Evolutionary conservation across 2,113 vertebrate genomes (phyloP), one percentile per base, ranked within the genome.

Genomic region (Oreochromis niloticus): DNA sequence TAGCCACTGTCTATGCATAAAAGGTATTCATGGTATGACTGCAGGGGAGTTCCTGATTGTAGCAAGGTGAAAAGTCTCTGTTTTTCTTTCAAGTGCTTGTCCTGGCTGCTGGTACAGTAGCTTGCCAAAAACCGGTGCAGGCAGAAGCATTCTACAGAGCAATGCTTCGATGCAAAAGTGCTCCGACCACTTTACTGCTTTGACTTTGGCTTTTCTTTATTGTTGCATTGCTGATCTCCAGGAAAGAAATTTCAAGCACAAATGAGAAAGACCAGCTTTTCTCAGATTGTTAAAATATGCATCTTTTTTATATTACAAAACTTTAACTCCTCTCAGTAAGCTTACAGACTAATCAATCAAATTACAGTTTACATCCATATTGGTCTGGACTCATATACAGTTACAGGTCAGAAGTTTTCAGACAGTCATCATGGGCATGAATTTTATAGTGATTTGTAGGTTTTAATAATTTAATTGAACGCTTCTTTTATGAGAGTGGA

Each of bases 21-120:
- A 80, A 93, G 88, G 85, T 90, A 92, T 94, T 85, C 57, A 1
- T 61, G 88, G 85, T 66, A 92, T 93, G 89, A 85, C 61, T 82
- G 50, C 1, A 24, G n/a, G 43, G 8, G 81, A 59, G 8, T 83
- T 83, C 32, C 79, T 41, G 27, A 41, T 46, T 27, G 59, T 56
- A n/a, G 22, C 61, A 80, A 55, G 79, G n/a, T 4, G 4, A 80
- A 61, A 83, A 57, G 48, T 79, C 36, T 63, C 1, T 88, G 41
- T 30, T 82, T 52, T 79, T 85, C 46, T 81, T 73, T 80, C 30
- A 61, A 43, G 52, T 32, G 4, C 39, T 43, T 78, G 16, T 73
- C 46, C 22, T 80, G 66, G 50, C 71, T 46, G 14, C 27, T 66
- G 79, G 10, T 22, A 68, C 63, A 68, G 19, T 32, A 8, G 27